phyloP scores from a whole-genome alignment of 2,797 vertebrate genomes.

The Schizothorax lantsangensis region DNA sequence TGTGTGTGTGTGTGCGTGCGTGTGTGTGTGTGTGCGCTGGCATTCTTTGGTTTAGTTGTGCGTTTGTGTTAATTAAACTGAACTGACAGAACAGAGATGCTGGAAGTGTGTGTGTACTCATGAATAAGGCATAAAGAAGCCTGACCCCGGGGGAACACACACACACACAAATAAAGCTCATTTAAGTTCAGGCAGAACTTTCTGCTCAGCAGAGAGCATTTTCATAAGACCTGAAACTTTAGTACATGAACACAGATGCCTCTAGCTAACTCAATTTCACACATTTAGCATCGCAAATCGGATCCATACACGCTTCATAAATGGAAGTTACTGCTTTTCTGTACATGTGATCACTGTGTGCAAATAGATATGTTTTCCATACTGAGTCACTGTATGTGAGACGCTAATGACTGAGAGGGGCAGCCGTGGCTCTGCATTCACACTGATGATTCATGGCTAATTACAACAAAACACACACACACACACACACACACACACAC shows the following conservation, averaged over 20 bases:
- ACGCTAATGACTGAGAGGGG: not conserved
- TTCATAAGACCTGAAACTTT: not conserved
- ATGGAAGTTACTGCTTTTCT: not conserved
- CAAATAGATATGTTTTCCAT: not conserved
- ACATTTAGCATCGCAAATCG: not conserved
- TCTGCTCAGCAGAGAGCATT: not conserved
- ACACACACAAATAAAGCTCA: not conserved
- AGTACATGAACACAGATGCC: not conserved
- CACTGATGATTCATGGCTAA: not conserved
- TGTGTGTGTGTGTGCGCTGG: not conserved
- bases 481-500: conserved; percentile 1
- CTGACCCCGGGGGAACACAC: conserved; percentile 18
- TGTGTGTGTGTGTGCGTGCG: conserved; percentile 25
- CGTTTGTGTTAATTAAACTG: conserved; percentile 23
- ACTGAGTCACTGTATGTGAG: not conserved
- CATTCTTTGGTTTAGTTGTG: conserved; percentile 18
- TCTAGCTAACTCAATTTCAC: not conserved
- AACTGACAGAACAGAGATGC: conserved; percentile 23
- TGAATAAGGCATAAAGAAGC: conserved; percentile 41
- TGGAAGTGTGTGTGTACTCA: conserved; percentile 13
- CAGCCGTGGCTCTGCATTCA: not conserved
- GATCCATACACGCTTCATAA: not conserved
- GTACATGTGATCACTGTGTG: not conserved
- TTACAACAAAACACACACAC: not conserved
- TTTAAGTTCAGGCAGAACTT: conserved; percentile 13